Percentiles rank a stretch among this genome's conserved stretches.
Conservation (phyloP, 1,140 invertebrate species). For the Papilio aristodemus region DNA sequence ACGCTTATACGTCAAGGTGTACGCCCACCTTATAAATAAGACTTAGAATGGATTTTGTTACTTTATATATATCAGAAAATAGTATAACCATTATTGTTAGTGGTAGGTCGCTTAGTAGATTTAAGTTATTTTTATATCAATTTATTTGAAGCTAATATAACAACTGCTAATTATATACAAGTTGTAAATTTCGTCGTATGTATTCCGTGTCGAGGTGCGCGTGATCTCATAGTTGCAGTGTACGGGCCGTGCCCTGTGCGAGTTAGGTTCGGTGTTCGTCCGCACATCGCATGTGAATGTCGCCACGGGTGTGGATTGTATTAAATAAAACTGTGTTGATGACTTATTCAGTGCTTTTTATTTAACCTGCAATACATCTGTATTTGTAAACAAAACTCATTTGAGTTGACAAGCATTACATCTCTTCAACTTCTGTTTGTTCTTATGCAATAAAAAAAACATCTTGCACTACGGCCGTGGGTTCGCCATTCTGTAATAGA, state of each 20-base stretch:
- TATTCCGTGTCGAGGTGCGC: conserved; percentile 48
- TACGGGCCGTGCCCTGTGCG: conserved; percentile 35
- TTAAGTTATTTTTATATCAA: conserved; percentile 71
- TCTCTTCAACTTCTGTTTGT: conserved; percentile 7
- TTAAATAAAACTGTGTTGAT: conserved; percentile 73
- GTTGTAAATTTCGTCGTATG: conserved; percentile 54
- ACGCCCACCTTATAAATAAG: conserved; percentile 69
- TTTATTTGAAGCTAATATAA: conserved; percentile 65
- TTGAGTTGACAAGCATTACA: conserved; percentile 7
- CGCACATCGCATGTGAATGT: conserved; percentile 55
- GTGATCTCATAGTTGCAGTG: conserved; percentile 51
- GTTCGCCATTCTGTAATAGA: conserved; percentile 61
- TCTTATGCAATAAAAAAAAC: too few relatives aligned
- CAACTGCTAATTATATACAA: conserved; percentile 44
- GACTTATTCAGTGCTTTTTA: conserved; percentile 41
- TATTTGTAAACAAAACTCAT: conserved; percentile 26
- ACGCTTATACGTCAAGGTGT: conserved; percentile 69
- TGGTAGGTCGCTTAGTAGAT: conserved; percentile 49
- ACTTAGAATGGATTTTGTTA: conserved; percentile 63
- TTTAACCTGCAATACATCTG: conserved; percentile 29
- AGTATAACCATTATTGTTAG: conserved; percentile 63
- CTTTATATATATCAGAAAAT: conserved; percentile 64
- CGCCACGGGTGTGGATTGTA: conserved; percentile 51
- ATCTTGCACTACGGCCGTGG: conserved; percentile 49
- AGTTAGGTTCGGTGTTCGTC: too few relatives aligned